Conservation (phyloP, 2,113 vertebrate genomes). For the Heteronetta atricapilla region DNA sequence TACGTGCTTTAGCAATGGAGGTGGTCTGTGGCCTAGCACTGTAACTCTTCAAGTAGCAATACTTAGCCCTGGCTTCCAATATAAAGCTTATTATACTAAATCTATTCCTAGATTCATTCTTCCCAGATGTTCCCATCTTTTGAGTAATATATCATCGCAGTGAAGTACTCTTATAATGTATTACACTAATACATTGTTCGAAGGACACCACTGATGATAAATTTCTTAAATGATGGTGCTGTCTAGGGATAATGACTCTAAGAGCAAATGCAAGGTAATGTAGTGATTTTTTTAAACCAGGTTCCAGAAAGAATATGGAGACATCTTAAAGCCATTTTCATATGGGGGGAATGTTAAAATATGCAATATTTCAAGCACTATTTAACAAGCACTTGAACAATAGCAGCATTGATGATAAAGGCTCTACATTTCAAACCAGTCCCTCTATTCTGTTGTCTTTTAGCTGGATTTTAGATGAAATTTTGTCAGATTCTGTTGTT, state of each 20-base stretch:
- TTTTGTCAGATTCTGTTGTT: slow-evolving; percentile 39
- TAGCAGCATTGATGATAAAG: slow-evolving; percentile 56
- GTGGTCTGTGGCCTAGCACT: neutral
- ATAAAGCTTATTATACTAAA: slow-evolving; percentile 57
- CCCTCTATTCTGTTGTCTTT: slow-evolving; percentile 46
- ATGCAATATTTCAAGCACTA: slow-evolving; percentile 63
- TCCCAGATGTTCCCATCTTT: slow-evolving; percentile 75
- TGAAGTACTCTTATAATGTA: slow-evolving; percentile 75
- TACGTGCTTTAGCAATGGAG: neutral
- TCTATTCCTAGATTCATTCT: slow-evolving; percentile 67
- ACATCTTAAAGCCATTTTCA: slow-evolving; percentile 66
- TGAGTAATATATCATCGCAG: slow-evolving; percentile 70
- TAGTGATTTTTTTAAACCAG: slow-evolving; percentile 53
- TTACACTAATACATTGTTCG: slow-evolving; percentile 76
- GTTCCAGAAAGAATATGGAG: slow-evolving; percentile 65
- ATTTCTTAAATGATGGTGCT: slow-evolving; percentile 82
- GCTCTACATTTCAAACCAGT: slow-evolving; percentile 52
- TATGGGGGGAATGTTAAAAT: slow-evolving; percentile 54
- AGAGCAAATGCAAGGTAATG: slow-evolving; percentile 80
- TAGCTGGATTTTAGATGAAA: neutral
- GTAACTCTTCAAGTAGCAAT: neutral
- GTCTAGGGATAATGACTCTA: slow-evolving; percentile 79
- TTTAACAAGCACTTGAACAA: slow-evolving; percentile 55
- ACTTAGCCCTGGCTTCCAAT: neutral
- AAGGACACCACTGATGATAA: slow-evolving; percentile 79